Base-by-base conservation (phyloP, 1,140 invertebrate genomes). In the Rhagoletis pomonella region DNA sequence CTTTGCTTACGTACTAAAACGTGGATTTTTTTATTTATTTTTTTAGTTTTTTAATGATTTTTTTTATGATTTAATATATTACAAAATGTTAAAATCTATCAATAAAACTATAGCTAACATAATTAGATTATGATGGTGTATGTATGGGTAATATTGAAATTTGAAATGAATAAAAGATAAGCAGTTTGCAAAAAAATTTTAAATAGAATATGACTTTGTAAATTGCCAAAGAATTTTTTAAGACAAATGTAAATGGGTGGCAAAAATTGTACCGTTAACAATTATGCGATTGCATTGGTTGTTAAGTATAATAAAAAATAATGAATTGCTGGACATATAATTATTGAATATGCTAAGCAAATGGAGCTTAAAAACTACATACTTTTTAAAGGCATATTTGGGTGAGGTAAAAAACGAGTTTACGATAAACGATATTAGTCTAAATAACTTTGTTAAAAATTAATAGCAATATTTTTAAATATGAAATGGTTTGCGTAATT, bases 51-150 rank as follows among this genome's bases (percentile, higher is more conserved):
- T 50, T 4, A 19, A 73, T 87, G 69, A 29, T 50, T 55, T 58
- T 58, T 14, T 85, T 2, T 85, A 47, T 58, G 17, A 29, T 44
- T 84, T 42, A 65, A 55, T 47, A n/a, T 65, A 84, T 85, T 77
- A 81, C 60, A 50, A 85, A 73, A 67, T 85, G 50, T 85, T 87
- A 85, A 73, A 73, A 69, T 12, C 14, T 87, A 87, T 58, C 47
- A 84, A 65, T 84, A 87, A 85, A 73, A 85, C 73, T 87, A 85
- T 58, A 87, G 64, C 87, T 87, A 84, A 85, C 81, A 65, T 87
- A 87, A 87, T 87, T 77, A 81, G 50, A 50, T 42, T 77, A 55
- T 86, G 50, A 59, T 73, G 60, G n/a, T 86, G 60, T 86, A 47
- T 77, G 17, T 73, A 14, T 42, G 10, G 29, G 17, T 87, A 60